These are phyloP conservation scores for Aptenodytes patagonicus DNA, from an alignment of 2,113 vertebrate species.

Conservation along the genomic window DNA sequence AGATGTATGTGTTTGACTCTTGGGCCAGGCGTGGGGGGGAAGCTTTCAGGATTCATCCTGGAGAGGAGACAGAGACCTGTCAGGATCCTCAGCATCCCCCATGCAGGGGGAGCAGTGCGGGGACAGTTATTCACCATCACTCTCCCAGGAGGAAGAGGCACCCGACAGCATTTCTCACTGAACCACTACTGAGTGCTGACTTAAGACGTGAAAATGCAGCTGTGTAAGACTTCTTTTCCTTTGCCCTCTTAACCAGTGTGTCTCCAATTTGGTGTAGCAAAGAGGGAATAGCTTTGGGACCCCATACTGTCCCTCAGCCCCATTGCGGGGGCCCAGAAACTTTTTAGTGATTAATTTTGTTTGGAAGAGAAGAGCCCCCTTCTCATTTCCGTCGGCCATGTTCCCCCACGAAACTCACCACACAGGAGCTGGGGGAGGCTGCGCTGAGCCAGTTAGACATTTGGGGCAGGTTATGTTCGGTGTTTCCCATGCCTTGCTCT, in stretches of 20 bases:
- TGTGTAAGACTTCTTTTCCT: not conserved
- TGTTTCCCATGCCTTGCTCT: not conserved
- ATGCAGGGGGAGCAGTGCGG: not conserved
- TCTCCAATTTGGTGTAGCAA: not conserved
- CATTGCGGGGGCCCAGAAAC: accelerated
- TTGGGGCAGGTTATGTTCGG: not conserved
- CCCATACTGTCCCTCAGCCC: not conserved
- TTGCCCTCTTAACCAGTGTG: not conserved
- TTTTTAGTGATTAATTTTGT: not conserved
- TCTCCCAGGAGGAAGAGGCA: not conserved
- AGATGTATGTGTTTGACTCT: not conserved
- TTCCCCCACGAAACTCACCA: not conserved
- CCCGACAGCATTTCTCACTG: not conserved
- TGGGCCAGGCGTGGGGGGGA: not conserved
- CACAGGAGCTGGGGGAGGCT: not conserved
- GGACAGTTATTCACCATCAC: not conserved
- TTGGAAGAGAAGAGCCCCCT: not conserved
- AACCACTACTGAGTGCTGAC: not conserved
- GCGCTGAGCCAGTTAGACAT: not conserved
- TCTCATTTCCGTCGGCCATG: not conserved
- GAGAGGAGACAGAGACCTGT: not conserved
- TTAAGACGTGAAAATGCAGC: not conserved
- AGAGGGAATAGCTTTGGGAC: not conserved
- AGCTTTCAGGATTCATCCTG: not conserved
- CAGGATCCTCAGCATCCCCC: not conserved